Base-by-base conservation (phyloP, 2,888 invertebrate genomes). In the Caenorhabditis virilis region DNA sequence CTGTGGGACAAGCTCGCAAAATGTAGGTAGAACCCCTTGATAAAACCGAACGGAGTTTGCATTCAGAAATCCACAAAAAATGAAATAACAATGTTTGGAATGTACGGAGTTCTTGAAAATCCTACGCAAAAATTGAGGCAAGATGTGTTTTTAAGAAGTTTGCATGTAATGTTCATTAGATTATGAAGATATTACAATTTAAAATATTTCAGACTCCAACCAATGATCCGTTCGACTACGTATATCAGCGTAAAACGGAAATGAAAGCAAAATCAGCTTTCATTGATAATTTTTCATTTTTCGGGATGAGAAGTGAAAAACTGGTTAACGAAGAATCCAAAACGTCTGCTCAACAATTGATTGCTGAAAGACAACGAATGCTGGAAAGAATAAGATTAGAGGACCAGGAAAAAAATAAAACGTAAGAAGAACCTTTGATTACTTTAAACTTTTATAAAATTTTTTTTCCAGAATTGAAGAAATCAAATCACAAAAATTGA, bases 81-180 rank as follows among this genome's bases (percentile, higher is more conserved):
- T 11, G 33, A 50, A 11, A 36, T 63, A 5, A 35, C 57, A 30
- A 39, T 63, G 53, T 63, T 57, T 27, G 63, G 63, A 49, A 22
- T 52, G 49, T 53, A 22, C 9, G 35, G 16, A 13, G 13, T 47
- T 7, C n/a, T 15, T 26, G 50, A 47, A 43, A 57, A 23, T 59
- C 11, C 18, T 41, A 25, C 22, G 20, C 27, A 30, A 15, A 49
- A 53, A 42, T 47, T 42, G 3, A 35, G 47, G 26, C 23, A 58
- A 45, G 57, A 63, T 23, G n/a, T 63, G 2, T 50, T 63, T 26
- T 3, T 47, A 16, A 47, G 42, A 45, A 35, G 35, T 1, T 25
- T 60, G 20, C 43, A 5, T 36, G 36, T 36, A 36, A 36, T 5
- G 9, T n/a, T 5, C 5, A 36, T 36, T 36, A 7, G 36, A n/a